A percentile compares a stretch with the other conserved stretches of the same genome.
These are phyloP conservation scores for Myoxocephalus aenaeus DNA, from an alignment of 2,797 vertebrate genomes.

Conservation along the genomic window DNA sequence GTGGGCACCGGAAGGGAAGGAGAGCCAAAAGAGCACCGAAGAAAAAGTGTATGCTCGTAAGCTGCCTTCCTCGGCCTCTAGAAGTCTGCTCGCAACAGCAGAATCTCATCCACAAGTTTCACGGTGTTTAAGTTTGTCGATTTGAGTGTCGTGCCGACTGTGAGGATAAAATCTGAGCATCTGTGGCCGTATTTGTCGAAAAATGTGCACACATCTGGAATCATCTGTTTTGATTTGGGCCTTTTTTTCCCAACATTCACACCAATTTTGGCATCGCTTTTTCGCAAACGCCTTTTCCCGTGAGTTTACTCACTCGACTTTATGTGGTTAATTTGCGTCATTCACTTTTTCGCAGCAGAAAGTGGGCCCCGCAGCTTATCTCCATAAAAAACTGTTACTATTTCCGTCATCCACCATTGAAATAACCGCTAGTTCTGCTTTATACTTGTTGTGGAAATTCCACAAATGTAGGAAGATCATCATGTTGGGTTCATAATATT, in stretches of 20 bases:
- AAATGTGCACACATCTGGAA: conserved; percentile 5
- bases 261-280: no score
- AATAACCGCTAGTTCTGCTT: no score
- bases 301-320: no score
- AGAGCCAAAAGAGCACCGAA: conserved; percentile 11
- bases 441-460: no score
- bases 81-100: conserved; percentile 1
- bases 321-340: no score
- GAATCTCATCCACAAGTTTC: not conserved
- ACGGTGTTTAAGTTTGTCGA: conserved; percentile 3
- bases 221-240: conserved; percentile 20
- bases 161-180: not conserved
- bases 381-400: no score
- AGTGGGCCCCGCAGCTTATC: no score
- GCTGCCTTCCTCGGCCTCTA: not conserved
- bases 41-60: not conserved
- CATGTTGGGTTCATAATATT: no score
- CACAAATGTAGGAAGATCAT: no score
- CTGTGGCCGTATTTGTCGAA: conserved; percentile 10
- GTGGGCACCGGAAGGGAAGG: conserved; percentile 15
- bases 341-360: no score
- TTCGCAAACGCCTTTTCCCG: not conserved
- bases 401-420: no score
- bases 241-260: conserved; percentile 10
- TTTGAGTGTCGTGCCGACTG: not conserved